Conservation (phyloP, 2,888 invertebrate genomes). For the Ectemnius lituratus region DNA sequence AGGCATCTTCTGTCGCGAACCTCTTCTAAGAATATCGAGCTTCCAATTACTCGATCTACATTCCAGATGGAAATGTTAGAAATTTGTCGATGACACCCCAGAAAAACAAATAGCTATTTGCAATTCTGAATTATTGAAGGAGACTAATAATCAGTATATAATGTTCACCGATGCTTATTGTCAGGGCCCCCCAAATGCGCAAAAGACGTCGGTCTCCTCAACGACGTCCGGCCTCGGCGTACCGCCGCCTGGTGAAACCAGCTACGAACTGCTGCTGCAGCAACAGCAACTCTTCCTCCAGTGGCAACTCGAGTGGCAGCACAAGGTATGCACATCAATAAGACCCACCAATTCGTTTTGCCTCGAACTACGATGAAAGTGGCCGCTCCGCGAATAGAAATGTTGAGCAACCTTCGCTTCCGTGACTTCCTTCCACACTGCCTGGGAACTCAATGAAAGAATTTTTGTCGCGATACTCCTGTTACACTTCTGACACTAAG, state of each 20-base stretch:
- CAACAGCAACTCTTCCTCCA: conserved; percentile 96
- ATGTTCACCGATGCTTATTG: conserved; percentile 54
- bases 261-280: conserved; percentile 93
- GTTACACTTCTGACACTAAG: no score
- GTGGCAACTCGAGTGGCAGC: conserved; percentile 89
- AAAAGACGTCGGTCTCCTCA: conserved; percentile 83
- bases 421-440: conserved; percentile 6
- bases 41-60: neutral
- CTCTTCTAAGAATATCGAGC: no score
- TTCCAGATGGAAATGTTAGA: neutral
- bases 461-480: no score
- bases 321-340: conserved; percentile 79
- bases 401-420: conserved; percentile 13
- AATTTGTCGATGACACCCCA: no score
- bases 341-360: conserved; percentile 3
- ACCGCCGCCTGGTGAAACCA: conserved; percentile 84
- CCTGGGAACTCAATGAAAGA: neutral
- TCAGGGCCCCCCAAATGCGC: conserved; percentile 92
- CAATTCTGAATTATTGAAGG: no score
- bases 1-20: no score
- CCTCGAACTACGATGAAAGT: neutral
- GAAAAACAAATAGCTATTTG: no score
- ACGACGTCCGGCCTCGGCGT: conserved; percentile 74
- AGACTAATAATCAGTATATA: no score
- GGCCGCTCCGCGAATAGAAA: conserved; percentile 18